Evolutionary conservation across 2,113 vertebrate genomes (phyloP), one percentile per base, ranked within the genome.

Genomic region (Spheniscus mendiculus): DNA sequence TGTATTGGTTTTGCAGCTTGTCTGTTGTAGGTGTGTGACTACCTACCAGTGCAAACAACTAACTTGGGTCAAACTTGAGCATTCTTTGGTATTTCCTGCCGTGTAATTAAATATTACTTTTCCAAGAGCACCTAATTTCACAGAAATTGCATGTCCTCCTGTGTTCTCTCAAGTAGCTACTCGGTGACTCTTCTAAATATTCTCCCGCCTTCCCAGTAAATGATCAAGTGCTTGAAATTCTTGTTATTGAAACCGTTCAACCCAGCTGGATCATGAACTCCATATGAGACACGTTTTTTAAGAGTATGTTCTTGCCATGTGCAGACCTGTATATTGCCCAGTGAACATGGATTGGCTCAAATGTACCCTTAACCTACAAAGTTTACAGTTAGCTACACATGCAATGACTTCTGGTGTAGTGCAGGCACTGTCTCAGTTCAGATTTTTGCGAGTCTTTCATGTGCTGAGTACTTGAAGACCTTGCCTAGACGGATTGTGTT

Each of bases 1-100:
- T 83, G 62, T 96, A 90, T 95, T 96, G 96, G 66, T 92, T 97
- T 96, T 94, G 56, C 87, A 96, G 77, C 81, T 82, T 85, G 63
- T 89, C 56, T 85, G 78, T 84, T 85, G 61, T 96, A 92, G 91
- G 83, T 92, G 40, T 78, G 63, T 95, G 81, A 91, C 53, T 79
- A 13, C 74, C 81, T 94, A 83, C 93, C 34, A 66, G 73, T 72
- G 53, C 93, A 93, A 49, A 79, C 87, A 89, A 25, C 70, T 82
- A 27, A 92, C 44, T 61, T 89, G 91, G 83, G 94, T 96, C 86
- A 91, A 96, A 93, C 56, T 80, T 74, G 89, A 94, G 83, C 95
- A 50, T 74, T 82, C 88, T 90, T 84, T 72, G 77, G 56, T 93
- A 50, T 97, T 89, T 85, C 70, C 89, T 96, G 79, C 81, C 69